These are phyloP conservation scores for Pinctada fucata DNA, from an alignment of 2,888 invertebrate species.

Conservation along the genomic window DNA sequence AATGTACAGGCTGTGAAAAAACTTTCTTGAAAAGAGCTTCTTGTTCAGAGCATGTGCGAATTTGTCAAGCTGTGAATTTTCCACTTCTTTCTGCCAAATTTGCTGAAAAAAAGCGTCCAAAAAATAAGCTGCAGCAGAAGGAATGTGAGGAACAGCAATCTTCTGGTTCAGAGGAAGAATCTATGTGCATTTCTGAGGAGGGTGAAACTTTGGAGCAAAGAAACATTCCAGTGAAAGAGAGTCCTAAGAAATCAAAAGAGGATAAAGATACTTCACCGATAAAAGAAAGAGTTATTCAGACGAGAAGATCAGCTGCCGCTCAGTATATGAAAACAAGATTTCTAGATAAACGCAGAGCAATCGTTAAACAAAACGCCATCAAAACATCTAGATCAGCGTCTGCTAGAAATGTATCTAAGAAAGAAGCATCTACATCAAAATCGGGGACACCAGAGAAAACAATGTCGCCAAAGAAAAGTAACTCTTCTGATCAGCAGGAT, in stretches of 20 bases:
- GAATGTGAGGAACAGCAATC: not conserved
- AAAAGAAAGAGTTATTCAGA: constrained; percentile 10
- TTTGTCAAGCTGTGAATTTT: constrained; percentile 27
- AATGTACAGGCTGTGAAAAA: constrained; percentile 46
- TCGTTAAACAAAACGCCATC: not conserved
- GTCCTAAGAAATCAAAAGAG: constrained; percentile 9
- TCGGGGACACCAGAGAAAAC: constrained; percentile 1
- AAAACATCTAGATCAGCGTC: constrained; percentile 1
- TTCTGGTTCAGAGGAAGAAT: not conserved
- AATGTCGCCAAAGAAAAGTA: constrained; percentile 3
- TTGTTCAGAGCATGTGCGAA: constrained; percentile 41
- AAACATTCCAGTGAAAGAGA: not conserved
- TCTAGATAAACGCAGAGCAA: constrained; percentile 27
- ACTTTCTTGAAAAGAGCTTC: constrained; percentile 52
- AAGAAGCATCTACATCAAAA: not conserved
- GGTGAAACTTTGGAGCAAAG: not conserved
- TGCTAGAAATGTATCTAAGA: constrained; percentile 3
- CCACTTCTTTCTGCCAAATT: not conserved
- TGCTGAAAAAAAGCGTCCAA: not conserved
- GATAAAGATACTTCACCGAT: not conserved
- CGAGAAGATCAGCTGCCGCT: constrained; percentile 2
- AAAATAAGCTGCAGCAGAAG: not conserved
- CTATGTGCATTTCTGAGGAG: not conserved
- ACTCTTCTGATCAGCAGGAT: not conserved
- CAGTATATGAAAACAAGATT: constrained; percentile 31